Evolutionary conservation across 2,113 vertebrate genomes (phyloP), one percentile per base, ranked within the genome.

Genomic region (Formicarius rufipectus): DNA sequence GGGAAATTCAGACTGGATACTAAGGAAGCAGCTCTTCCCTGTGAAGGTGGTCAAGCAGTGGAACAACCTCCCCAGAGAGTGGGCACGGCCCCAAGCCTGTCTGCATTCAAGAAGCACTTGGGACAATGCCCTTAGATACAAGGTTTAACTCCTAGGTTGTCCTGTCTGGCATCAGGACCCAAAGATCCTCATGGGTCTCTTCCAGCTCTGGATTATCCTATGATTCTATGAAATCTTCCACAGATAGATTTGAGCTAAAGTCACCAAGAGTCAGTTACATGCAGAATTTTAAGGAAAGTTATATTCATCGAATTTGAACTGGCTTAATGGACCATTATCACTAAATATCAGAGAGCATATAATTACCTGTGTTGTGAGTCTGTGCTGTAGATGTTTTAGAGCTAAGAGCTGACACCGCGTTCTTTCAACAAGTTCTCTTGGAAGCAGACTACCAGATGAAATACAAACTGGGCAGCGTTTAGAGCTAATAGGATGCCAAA

Each of bases 281-380:
- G 19, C 17, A 69, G 27, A 88, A 75, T 73, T 90, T 58, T 47
- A 91, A 83, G 35, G 28, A 39, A 58, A 84, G 44, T 52, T 83
- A 47, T 19, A 74, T 23, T 55, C 1, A 50, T 39, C 27, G 60
- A 56, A 84, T 87, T 89, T 53, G 14, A 93, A 89, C 15, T 56
- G 28, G 13, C 35, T 83, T 76, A 71, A 67, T 21, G n/a, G 39
- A 37, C 84, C 52, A 31, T 39, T 88, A 68, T 77, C 3, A 2
- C 15, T 58, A 49, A 18, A 60, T 85, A 83, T 64, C 53, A 68
- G 72, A 85, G 5, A 59, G 23, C 22, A 15, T 22, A 39, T 59
- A 30, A 42, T 96, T 97, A 99, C 99, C 99, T 99, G 98, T 59
- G 95, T 64, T 60, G 97, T 97, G 62, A 98, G 95, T 56, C 92